phyloP scores from a whole-genome alignment of 2,888 invertebrate species.

The Drosophila bunnanda region DNA sequence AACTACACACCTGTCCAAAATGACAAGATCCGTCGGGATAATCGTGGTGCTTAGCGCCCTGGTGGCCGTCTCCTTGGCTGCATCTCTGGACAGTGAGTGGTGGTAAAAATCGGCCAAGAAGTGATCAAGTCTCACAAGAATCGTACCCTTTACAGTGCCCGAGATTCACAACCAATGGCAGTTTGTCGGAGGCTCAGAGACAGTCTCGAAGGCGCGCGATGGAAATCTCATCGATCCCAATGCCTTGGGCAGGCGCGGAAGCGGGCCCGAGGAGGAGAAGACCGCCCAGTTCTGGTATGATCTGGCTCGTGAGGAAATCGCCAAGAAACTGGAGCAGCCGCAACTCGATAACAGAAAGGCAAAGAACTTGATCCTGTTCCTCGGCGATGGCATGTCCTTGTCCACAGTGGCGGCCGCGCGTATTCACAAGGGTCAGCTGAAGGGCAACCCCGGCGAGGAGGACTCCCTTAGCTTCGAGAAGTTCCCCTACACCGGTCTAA shows the following conservation, averaged over 20 bases:
- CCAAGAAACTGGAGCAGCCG: conserved; percentile 55
- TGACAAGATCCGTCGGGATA: conserved; percentile 4
- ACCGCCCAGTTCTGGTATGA: conserved; percentile 70
- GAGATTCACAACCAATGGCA: conserved; percentile 55
- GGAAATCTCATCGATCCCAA: conserved; percentile 54
- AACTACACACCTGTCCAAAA: conserved; percentile 1
- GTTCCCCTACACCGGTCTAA: conserved; percentile 87
- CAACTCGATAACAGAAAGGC: conserved; percentile 64
- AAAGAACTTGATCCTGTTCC: conserved; percentile 79
- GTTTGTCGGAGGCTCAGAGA: conserved; percentile 41
- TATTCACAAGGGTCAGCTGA: conserved; percentile 87
- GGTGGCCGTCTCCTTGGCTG: conserved; percentile 18
- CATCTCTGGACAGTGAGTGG: conserved; percentile 40
- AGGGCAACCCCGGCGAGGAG: conserved; percentile 87
- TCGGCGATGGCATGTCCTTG: conserved; percentile 89
- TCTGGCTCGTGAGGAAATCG: conserved; percentile 58
- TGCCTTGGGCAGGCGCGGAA: conserved; percentile 55
- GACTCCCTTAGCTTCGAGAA: conserved; percentile 87
- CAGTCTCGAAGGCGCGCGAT: neutral
- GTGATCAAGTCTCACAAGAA: too few species aligned
- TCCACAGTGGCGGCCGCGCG: conserved; percentile 88
- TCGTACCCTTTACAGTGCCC: conserved; percentile 30
- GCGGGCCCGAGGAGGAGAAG: conserved; percentile 63
- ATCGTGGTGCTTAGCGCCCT: conserved; percentile 24
- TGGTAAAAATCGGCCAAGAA: neutral